Conservation (phyloP, 2,888 invertebrate genomes). For the Cantharis flavilabris region DNA sequence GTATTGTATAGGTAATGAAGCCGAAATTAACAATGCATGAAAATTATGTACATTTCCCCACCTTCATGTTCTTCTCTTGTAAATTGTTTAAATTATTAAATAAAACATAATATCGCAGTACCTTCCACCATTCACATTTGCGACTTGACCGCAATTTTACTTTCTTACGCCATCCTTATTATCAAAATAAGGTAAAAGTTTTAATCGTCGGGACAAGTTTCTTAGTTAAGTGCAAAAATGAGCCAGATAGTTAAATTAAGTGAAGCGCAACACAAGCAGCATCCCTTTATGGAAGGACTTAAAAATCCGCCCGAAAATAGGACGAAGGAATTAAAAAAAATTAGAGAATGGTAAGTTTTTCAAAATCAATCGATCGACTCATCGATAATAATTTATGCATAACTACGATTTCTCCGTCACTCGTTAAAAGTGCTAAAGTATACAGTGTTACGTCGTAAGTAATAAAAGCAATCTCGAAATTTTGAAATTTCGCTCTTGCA, state of each 20-base stretch:
- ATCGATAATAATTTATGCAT: background rate
- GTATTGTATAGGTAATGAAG: background rate
- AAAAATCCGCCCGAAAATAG: constrained; percentile 60
- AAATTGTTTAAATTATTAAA: background rate
- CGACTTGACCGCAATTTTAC: constrained; percentile 4
- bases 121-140: constrained; percentile 6
- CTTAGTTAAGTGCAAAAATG: constrained; percentile 3
- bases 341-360: constrained; percentile 61
- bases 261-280: constrained; percentile 36
- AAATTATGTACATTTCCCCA: background rate
- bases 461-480: background rate
- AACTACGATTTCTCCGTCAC: background rate
- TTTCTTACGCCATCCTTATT: background rate
- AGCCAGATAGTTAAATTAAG: constrained; percentile 12
- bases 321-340: constrained; percentile 63
- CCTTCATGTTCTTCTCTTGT: background rate
- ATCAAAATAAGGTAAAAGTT: background rate
- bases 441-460: background rate
- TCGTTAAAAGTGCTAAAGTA: background rate
- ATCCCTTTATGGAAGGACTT: constrained; percentile 64
- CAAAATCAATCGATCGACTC: background rate
- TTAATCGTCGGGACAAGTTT: background rate
- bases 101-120: constrained; percentile 1
- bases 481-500: background rate
- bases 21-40: background rate